These are phyloP conservation scores for Drosophila busckii DNA, from an alignment of 1,140 invertebrate species.

Conservation along the genomic window DNA sequence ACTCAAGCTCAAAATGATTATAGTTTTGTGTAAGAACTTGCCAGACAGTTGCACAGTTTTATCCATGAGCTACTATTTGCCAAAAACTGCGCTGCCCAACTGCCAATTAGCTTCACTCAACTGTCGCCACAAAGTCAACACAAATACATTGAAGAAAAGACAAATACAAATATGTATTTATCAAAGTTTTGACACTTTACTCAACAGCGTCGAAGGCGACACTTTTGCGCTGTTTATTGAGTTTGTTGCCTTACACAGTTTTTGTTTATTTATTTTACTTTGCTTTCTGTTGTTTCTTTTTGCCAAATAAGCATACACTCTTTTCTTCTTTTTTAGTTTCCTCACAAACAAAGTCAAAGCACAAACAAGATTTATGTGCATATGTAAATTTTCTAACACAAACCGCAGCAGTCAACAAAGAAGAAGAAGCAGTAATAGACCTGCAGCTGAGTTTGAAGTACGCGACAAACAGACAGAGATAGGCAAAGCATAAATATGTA, in stretches of 20 bases:
- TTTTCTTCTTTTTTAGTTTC: too few relatives aligned
- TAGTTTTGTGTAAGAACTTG: too few relatives aligned
- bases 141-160: conserved; percentile 24
- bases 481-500: conserved; percentile 52
- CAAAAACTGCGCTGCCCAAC: conserved; percentile 31
- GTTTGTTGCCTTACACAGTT: conserved; percentile 37
- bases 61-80: conserved; percentile 54
- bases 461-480: conserved; percentile 59
- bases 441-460: conserved; percentile 23
- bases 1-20: too few relatives aligned
- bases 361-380: conserved; percentile 73
- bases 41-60: conserved; percentile 19
- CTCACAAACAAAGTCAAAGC: conserved; percentile 55
- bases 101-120: conserved; percentile 70
- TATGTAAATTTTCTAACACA: conserved; percentile 69
- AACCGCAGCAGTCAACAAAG: conserved; percentile 34
- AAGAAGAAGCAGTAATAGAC: neutral
- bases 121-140: conserved; percentile 48
- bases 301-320: conserved; percentile 69
- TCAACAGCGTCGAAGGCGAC: conserved; percentile 35
- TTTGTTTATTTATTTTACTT: conserved; percentile 14
- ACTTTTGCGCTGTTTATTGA: conserved; percentile 65
- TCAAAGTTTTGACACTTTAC: conserved; percentile 71
- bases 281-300: conserved; percentile 16
- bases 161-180: conserved; percentile 43